A percentile compares a stretch with the other conserved stretches of the same genome.
phyloP scores from a whole-genome alignment of 2,113 vertebrate species.

The Scatophagus argus region DNA sequence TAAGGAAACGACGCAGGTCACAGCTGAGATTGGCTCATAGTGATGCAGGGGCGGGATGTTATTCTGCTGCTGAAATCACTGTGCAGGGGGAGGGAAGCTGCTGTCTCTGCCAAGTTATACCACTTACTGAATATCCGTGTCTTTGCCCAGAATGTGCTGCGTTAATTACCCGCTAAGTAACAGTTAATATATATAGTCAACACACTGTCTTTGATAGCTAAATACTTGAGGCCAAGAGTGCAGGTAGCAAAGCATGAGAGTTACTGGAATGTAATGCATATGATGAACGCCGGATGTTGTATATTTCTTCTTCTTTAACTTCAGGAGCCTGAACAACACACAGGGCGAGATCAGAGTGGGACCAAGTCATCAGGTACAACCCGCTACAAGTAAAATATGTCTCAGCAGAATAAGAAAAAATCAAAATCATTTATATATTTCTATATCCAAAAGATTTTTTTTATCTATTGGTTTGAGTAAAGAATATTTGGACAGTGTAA shows the following conservation, averaged over 20 bases:
- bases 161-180: conserved; percentile 8
- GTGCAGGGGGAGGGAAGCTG: conserved; percentile 30
- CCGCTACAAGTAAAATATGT: neutral
- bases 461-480: neutral
- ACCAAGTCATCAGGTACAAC: conserved; percentile 95
- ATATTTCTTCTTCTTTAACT: conserved; percentile 23
- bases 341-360: conserved; percentile 98
- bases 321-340: conserved; percentile 97
- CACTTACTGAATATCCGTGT: conserved; percentile 30
- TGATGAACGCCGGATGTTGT: neutral
- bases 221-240: neutral
- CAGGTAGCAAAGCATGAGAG: neutral
- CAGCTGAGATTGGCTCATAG: conserved; percentile 82
- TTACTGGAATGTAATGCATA: neutral
- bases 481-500: too few species aligned
- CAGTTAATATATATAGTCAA: neutral
- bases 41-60: conserved; percentile 84
- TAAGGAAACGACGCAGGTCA: conserved; percentile 80
- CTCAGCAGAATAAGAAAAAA: neutral
- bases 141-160: neutral
- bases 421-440: neutral
- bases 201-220: neutral
- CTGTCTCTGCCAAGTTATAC: conserved; percentile 6
- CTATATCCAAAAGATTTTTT: neutral
- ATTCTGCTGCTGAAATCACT: conserved; percentile 49